These are phyloP conservation scores for Homarus gammarus DNA, from an alignment of 2,888 invertebrate species.

Conservation along the genomic window DNA sequence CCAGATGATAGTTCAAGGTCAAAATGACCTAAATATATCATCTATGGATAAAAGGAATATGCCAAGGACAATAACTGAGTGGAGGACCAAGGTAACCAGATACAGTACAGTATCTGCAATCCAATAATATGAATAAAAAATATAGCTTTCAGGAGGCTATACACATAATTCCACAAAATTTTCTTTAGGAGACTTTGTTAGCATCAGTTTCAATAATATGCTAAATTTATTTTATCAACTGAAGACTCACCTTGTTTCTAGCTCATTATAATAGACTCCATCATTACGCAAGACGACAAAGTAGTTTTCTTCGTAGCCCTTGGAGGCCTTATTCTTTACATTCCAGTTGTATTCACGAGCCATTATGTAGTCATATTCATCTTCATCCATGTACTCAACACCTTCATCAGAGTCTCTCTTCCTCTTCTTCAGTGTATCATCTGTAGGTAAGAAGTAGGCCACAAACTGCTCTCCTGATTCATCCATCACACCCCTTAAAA, in stretches of 20 bases:
- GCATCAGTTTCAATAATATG: too few relatives aligned
- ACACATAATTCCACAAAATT: too few relatives aligned
- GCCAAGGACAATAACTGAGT: too few relatives aligned
- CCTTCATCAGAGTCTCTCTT: slow-evolving; percentile 88
- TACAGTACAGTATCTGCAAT: too few relatives aligned
- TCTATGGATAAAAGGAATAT: too few relatives aligned
- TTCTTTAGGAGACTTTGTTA: too few relatives aligned
- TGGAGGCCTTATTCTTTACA: slow-evolving; percentile 96
- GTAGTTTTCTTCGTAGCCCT: slow-evolving; percentile 98
- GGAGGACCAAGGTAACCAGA: too few relatives aligned
- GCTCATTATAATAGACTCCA: slow-evolving; percentile 95
- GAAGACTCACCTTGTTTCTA: slow-evolving; percentile 88
- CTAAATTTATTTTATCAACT: too few relatives aligned
- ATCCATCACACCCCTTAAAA: slow-evolving; percentile 96
- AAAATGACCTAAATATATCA: too few relatives aligned
- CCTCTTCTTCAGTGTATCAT: slow-evolving; percentile 93
- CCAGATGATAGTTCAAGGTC: too few relatives aligned
- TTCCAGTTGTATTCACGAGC: slow-evolving; percentile 99
- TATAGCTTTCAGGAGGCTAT: too few relatives aligned
- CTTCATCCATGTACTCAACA: slow-evolving; percentile 91
- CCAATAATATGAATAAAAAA: too few relatives aligned
- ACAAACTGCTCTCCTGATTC: slow-evolving; percentile 99
- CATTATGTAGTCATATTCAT: slow-evolving; percentile 97
- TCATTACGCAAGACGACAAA: slow-evolving; percentile 95
- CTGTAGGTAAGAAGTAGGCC: slow-evolving; percentile 97